These are phyloP conservation scores for chimpanzee (Pan troglodytes) DNA, from an alignment of 2,113 vertebrate species.

Conservation along the genomic window DNA sequence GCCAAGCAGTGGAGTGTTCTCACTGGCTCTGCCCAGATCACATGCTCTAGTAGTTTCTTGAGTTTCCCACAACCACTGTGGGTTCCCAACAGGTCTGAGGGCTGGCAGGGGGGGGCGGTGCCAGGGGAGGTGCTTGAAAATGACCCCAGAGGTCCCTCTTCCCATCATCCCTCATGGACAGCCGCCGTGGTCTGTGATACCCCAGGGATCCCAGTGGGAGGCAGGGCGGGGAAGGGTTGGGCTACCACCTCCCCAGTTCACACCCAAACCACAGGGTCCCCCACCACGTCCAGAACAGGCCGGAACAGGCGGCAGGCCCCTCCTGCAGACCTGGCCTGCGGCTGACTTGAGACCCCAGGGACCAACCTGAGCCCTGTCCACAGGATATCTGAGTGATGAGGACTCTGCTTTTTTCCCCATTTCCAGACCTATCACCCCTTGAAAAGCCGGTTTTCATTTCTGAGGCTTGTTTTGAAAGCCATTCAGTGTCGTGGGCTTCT, in stretches of 20 bases:
- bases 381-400: slow-evolving; percentile 81
- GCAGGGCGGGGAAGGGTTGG: fast-evolving
- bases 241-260: not conserved
- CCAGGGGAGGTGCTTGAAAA: not conserved
- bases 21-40: not conserved
- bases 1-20: not conserved
- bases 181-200: not conserved
- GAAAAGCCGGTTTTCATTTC: slow-evolving; percentile 79
- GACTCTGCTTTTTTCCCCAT: slow-evolving; percentile 63
- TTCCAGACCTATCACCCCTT: slow-evolving; percentile 78
- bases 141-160: not conserved
- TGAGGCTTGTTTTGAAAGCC: slow-evolving; percentile 79
- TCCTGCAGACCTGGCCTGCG: slow-evolving; percentile 51
- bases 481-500: slow-evolving; percentile 79
- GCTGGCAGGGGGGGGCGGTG: too few species aligned
- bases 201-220: not conserved
- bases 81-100: not conserved
- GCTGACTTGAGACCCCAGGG: not conserved
- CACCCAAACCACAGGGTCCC: not conserved
- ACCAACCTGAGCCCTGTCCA: slow-evolving; percentile 79
- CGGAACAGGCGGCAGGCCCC: slow-evolving; percentile 56
- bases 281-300: not conserved
- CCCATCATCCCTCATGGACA: not conserved
- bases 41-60: not conserved
- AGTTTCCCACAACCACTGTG: not conserved